Evolutionary conservation across 2,888 invertebrate species (phyloP).

Genomic region (Asteroscopus sphinx): DNA sequence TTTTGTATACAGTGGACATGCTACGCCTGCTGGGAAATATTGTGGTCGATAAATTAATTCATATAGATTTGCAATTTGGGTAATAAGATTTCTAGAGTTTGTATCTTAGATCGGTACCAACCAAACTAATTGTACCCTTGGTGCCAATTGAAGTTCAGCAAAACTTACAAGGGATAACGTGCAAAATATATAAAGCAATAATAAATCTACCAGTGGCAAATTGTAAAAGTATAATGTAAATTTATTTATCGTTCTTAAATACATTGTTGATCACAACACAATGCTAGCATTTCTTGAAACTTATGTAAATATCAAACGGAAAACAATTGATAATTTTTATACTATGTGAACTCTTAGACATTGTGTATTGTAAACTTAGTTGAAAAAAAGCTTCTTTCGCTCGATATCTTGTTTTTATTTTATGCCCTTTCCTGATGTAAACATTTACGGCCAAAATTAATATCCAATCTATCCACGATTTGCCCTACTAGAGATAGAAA

Average conservation of each 20-base stretch:
- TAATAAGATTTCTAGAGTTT: not conserved
- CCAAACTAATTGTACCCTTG: not conserved
- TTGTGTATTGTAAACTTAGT: slow-evolving; percentile 84
- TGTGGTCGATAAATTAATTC: slow-evolving; percentile 30
- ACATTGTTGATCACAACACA: slow-evolving; percentile 47
- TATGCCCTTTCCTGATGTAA: slow-evolving; percentile 23
- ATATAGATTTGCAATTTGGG: slow-evolving; percentile 1
- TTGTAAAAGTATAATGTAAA: slow-evolving; percentile 36
- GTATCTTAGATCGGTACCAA: slow-evolving; percentile 4
- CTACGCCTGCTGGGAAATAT: too few relatives aligned
- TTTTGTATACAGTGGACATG: too few relatives aligned
- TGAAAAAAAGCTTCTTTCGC: slow-evolving; percentile 88
- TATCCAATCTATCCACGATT: too few relatives aligned
- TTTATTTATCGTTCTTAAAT: slow-evolving; percentile 51
- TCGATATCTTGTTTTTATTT: slow-evolving; percentile 76
- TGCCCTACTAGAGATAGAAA: too few relatives aligned
- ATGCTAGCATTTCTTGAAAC: slow-evolving; percentile 48
- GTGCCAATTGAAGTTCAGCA: slow-evolving; percentile 1
- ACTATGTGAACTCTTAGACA: slow-evolving; percentile 76
- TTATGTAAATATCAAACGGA: slow-evolving; percentile 74
- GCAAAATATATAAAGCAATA: slow-evolving; percentile 21
- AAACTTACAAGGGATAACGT: slow-evolving; percentile 20
- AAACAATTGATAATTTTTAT: slow-evolving; percentile 72
- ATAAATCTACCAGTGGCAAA: slow-evolving; percentile 2
- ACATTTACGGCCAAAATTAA: too few relatives aligned